Evolutionary conservation across 2,888 invertebrate genomes (phyloP), one percentile per base, ranked within the genome.

Genomic region (Cryptus viduatorius): DNA sequence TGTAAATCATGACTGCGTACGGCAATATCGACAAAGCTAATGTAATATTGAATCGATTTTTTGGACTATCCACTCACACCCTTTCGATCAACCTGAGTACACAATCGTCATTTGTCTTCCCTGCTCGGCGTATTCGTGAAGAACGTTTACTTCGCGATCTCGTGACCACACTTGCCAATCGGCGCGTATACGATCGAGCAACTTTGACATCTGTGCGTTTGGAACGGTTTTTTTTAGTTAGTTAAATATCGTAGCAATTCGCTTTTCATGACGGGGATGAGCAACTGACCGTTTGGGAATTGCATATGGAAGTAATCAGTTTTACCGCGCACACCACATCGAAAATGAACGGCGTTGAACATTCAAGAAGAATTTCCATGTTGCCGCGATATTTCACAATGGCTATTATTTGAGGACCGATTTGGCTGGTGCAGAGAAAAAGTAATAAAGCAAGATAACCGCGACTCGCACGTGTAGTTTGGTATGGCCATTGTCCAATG

Each of bases 401-500:
- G 14, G 79, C 83, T 12, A 65, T 42, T 42, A 71, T 59, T 42
- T 79, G 79, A 0, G 83, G 79, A 2, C 46, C 56, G 37, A 79
- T 59, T 83, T 79, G 76, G 16, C 42, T 48, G 29, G 19, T 29
- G 56, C 53, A 79, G 2, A 79, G 59, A 46, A 75, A 75, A 8
- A 79, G 3, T 48, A 65, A n/a, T 46, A 76, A 4, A 29, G 61
- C 24, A 14, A 83, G 37, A 48, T 46, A 53, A 12, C 12, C 4
- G 1, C 37, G 24, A 16, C 80, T 84, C n/a, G 10, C 10, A 3
- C 37, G 19, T 50, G 8, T 76, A 16, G 29, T 61, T 19, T 84
- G 83, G 53, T 73, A 80, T 7, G 83, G 83, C 83, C 83, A 84
- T 68, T 67, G 80, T 24, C 83, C 83, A 37, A 77, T 77, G n/a